Evolutionary conservation across 1,140 invertebrate genomes (phyloP), one percentile per base, ranked within the genome.

Genomic region (Lerema accius): DNA sequence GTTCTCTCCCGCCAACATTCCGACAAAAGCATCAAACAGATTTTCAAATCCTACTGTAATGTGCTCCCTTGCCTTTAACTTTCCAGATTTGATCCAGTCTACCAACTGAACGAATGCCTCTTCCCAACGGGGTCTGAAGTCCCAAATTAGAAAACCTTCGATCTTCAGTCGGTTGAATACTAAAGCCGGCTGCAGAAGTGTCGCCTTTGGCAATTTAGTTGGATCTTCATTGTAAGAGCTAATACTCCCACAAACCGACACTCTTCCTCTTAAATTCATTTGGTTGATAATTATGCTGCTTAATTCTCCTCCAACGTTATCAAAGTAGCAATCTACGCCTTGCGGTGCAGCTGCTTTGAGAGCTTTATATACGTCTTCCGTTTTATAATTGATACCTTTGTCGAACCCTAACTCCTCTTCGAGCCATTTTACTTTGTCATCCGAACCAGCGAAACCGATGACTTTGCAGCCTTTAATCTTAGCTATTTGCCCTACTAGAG

Each of bases 351-450:
- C 83, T 76, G 92, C 76, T 51, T 88, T 91, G 28, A 95, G 78
- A 23, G 84, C 88, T 26, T 83, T 60, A 5, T 78, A 77, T 15
- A 95, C 51, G 53, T 94, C 76, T 15, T 80, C 79, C 0, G 81
- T 93, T 80, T 95, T 95, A 74, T 95, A 95, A 80, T 95, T 95
- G 60, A 94, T 93, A 1, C 91, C 94, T 65, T 88, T 73, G 78
- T 96, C 94, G 76, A 95, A 95, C n/a, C 92, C 92, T 0, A 95
- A 71, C 16, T 94, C 91, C 1, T 93, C 65, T 46, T 91, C 92
- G 0, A 95, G 72, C 94, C 94, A 95, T 61, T 92, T 82, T 45
- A 93, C 92, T 88, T 96, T 95, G 0, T 93, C 93, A 53, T 95
- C 93, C 1, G 91, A 60, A 9, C 94, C 94, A 50, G 94, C 92